A percentile compares a stretch with the other conserved stretches of the same genome.
Conservation (phyloP, 2,113 vertebrate species). For the Alaudala cheleensis region DNA sequence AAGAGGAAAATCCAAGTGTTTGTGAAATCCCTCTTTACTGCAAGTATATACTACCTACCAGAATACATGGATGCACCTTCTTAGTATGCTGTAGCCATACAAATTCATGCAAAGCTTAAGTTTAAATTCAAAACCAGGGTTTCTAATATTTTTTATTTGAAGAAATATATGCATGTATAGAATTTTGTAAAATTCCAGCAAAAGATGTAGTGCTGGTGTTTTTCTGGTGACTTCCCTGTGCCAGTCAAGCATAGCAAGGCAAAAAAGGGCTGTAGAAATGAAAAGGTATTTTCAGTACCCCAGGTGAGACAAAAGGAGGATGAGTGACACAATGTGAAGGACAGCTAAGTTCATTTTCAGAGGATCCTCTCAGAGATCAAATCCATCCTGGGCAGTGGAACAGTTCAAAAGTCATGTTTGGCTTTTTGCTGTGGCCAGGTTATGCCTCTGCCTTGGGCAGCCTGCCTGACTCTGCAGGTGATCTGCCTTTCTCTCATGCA, state of each 20-base stretch:
- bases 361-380: not conserved
- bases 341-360: not conserved
- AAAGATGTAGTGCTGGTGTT: not conserved
- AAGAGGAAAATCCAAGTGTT: not conserved
- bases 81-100: not conserved
- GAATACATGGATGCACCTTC: not conserved
- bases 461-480: not conserved
- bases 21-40: not conserved
- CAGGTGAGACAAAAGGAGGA: not conserved
- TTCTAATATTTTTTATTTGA: not conserved
- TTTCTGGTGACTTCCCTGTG: not conserved
- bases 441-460: not conserved
- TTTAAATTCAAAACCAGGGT: not conserved
- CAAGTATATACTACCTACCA: not conserved
- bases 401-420: not conserved
- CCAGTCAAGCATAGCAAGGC: not conserved
- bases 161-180: constrained; percentile 2
- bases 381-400: not conserved
- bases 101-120: not conserved
- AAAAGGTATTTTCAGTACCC: not conserved
- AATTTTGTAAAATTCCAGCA: not conserved
- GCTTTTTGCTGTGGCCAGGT: not conserved
- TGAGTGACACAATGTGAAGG: not conserved
- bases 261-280: not conserved
- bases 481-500: not conserved